These are phyloP conservation scores for Prosopocoilus inquinatus DNA, from an alignment of 2,888 invertebrate species.

Conservation along the genomic window DNA sequence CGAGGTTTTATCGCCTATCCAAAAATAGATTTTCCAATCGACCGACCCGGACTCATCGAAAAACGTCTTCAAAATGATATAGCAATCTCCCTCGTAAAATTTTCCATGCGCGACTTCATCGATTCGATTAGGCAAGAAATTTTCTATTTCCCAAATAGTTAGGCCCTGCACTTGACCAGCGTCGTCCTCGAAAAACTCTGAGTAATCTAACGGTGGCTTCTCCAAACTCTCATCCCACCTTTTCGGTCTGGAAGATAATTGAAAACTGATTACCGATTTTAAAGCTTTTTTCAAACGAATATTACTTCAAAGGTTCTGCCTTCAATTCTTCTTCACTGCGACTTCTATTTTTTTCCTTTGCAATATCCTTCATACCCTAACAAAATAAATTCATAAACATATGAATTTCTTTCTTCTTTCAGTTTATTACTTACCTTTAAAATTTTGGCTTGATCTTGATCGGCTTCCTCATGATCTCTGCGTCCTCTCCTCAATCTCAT, in stretches of 20 bases:
- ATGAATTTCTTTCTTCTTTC: background rate
- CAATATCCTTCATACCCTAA: constrained; percentile 81
- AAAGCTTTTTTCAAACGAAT: background rate
- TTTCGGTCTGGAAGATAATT: constrained; percentile 67
- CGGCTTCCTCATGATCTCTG: constrained; percentile 76
- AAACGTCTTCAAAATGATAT: constrained; percentile 89
- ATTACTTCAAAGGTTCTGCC: constrained; percentile 70
- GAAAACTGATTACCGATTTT: background rate
- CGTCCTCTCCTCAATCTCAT: constrained; percentile 81
- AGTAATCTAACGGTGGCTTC: constrained; percentile 94
- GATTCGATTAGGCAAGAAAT: constrained; percentile 94
- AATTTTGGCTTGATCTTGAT: constrained; percentile 85
- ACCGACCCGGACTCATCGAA: constrained; percentile 81
- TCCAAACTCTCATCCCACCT: constrained; percentile 95
- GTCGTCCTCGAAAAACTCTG: constrained; percentile 94
- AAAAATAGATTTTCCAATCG: constrained; percentile 96
- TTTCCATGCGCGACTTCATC: constrained; percentile 94
- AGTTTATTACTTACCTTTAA: constrained; percentile 58
- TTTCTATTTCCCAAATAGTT: constrained; percentile 98
- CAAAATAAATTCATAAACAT: constrained; percentile 25
- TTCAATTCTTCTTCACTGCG: constrained; percentile 66
- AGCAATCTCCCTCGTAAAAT: constrained; percentile 99
- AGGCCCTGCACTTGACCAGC: constrained; percentile 91
- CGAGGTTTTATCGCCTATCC: constrained; percentile 96
- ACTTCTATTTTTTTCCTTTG: constrained; percentile 77